Evolutionary conservation across 2,797 vertebrate genomes (phyloP).

Genomic region (Typhlichthys subterraneus): DNA sequence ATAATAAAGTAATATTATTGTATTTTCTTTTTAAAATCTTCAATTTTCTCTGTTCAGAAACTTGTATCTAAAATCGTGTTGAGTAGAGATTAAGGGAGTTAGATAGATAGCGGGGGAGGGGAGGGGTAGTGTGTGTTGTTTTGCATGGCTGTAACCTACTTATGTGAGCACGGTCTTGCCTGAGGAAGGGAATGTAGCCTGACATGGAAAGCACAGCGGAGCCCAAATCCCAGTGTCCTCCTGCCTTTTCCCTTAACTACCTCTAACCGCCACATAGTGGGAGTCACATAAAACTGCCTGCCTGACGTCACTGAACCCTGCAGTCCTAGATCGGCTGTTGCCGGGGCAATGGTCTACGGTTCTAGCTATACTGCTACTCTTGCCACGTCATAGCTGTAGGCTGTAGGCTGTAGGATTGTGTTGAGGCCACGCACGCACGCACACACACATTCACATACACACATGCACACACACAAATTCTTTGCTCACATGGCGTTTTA

Average conservation of each 20-base stretch:
- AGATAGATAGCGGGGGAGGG: no score
- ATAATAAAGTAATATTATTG: no score
- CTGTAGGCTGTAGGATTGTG: constrained; percentile 23
- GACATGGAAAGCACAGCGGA: constrained; percentile 32
- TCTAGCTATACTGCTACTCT: not conserved
- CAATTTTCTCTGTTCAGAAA: no score
- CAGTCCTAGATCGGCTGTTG: constrained; percentile 2
- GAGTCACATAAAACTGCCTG: constrained; percentile 18
- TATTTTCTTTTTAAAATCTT: no score
- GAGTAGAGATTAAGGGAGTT: no score
- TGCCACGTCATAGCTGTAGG: not conserved
- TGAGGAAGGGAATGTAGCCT: constrained; percentile 45
- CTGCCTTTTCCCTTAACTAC: constrained; percentile 30
- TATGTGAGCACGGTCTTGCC: constrained; percentile 6
- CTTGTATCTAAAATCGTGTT: no score
- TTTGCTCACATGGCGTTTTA: no score
- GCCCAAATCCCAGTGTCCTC: constrained; percentile 47
- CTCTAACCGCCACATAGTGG: constrained; percentile 9
- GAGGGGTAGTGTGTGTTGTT: constrained; percentile 4
- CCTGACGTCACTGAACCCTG: constrained; percentile 17
- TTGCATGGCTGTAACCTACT: constrained; percentile 18
- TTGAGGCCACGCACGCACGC: not conserved
- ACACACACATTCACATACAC: not conserved
- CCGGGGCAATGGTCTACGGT: not conserved
- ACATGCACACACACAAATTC: not conserved